Percentiles rank a stretch among this genome's conserved stretches.
Evolutionary conservation across 2,888 invertebrate species (phyloP).

Genomic region (Rhagium mordax): DNA sequence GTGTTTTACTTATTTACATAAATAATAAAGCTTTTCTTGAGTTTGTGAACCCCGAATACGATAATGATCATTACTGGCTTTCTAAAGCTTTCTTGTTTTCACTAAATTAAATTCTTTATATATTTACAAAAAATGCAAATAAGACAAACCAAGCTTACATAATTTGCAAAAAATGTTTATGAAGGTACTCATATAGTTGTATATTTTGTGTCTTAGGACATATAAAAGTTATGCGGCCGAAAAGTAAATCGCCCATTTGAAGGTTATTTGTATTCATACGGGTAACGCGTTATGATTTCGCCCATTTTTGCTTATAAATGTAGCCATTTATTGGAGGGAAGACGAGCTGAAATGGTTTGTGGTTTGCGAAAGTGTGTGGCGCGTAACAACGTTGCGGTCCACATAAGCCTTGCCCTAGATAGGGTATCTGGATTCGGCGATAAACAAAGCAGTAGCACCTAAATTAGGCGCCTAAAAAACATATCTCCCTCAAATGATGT

Average conservation of each 20-base stretch:
- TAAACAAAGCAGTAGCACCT: conserved; percentile 11
- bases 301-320: conserved; percentile 43
- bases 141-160: conserved; percentile 2
- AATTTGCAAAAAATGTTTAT: conserved; percentile 20
- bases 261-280: conserved; percentile 45
- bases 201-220: conserved; percentile 34
- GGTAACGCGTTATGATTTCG: conserved; percentile 42
- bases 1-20: conserved; percentile 19
- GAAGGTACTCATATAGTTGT: conserved; percentile 1
- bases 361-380: conserved; percentile 20
- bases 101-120: conserved; percentile 12
- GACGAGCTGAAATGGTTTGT: conserved; percentile 11
- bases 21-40: conserved; percentile 24
- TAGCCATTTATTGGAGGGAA: conserved; percentile 31
- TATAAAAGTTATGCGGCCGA: conserved; percentile 35
- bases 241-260: conserved; percentile 40
- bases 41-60: conserved; percentile 13
- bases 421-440: conserved; percentile 8
- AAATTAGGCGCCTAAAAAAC: conserved; percentile 17
- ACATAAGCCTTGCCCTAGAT: conserved; percentile 23
- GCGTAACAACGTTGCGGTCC: conserved; percentile 35
- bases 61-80: conserved; percentile 15
- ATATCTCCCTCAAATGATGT: conserved; percentile 1
- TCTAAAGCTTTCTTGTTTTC: conserved; percentile 1
- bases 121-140: background rate